These are phyloP conservation scores for Pedetes capensis DNA, from an alignment of 2,113 vertebrate genomes.

Conservation along the genomic window DNA sequence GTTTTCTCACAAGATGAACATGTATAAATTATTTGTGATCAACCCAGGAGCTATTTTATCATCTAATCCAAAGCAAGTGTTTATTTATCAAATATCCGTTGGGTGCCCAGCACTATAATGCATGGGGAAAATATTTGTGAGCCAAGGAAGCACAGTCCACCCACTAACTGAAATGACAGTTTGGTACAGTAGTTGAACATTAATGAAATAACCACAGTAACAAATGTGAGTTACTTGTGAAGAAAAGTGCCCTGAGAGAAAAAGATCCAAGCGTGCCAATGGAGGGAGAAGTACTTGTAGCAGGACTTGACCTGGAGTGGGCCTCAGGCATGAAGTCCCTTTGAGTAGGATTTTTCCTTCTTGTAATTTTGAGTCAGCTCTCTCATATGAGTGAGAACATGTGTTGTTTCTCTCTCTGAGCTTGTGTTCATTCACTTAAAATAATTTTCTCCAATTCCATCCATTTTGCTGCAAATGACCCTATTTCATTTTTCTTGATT, in stretches of 20 bases:
- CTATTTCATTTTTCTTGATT: too few species aligned
- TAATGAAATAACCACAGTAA: not conserved
- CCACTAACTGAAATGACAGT: not conserved
- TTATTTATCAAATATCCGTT: not conserved
- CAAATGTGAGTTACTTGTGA: not conserved
- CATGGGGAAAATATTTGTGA: not conserved
- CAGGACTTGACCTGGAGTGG: not conserved
- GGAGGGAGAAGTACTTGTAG: accelerated
- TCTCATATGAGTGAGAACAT: too few species aligned
- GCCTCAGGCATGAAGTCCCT: not conserved
- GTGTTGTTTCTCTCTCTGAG: too few species aligned
- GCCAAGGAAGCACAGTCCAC: not conserved
- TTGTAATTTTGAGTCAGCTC: too few species aligned
- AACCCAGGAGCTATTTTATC: not conserved
- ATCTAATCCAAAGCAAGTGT: not conserved
- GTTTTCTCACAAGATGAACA: not conserved
- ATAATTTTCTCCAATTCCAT: too few species aligned
- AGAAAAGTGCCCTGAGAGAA: not conserved
- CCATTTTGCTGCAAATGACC: too few species aligned
- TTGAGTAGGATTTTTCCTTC: too few species aligned
- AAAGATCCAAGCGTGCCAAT: not conserved
- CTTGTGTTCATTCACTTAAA: too few species aligned
- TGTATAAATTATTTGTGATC: not conserved
- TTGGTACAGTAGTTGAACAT: not conserved
- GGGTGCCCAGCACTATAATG: not conserved